Evolutionary conservation across 2,888 invertebrate species (phyloP).

Genomic region (Pachliopta kotzebuea): DNA sequence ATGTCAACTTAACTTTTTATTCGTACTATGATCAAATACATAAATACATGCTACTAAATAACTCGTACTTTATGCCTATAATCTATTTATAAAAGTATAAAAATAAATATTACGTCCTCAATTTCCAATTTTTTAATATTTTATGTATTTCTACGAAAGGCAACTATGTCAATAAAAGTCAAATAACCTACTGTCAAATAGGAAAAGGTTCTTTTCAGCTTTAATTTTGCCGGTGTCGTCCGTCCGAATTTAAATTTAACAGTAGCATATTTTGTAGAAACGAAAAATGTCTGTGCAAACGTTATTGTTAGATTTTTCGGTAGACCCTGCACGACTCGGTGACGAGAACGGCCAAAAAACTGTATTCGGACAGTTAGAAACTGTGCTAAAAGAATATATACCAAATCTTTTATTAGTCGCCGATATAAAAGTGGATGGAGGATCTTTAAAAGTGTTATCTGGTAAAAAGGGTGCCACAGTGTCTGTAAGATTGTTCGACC

Average conservation of each 20-base stretch:
- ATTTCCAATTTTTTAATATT: too few species aligned
- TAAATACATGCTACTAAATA: too few species aligned
- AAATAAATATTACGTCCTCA: too few species aligned
- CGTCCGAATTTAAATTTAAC: conserved; percentile 42
- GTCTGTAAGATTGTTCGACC: conserved; percentile 85
- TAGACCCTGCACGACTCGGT: conserved; percentile 84
- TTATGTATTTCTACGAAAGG: neutral
- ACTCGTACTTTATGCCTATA: too few species aligned
- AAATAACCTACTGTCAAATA: conserved; percentile 17
- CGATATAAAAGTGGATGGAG: conserved; percentile 85
- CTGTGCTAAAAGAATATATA: conserved; percentile 85
- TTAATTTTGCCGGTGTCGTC: conserved; percentile 50
- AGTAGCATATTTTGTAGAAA: conserved; percentile 35
- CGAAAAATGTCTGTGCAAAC: conserved; percentile 88
- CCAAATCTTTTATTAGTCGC: conserved; percentile 85
- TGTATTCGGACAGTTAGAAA: conserved; percentile 84
- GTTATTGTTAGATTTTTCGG: conserved; percentile 88
- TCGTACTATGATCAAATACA: too few species aligned
- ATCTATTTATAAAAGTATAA: too few species aligned
- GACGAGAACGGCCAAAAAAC: conserved; percentile 84
- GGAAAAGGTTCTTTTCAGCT: conserved; percentile 19
- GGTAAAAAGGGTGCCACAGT: conserved; percentile 86
- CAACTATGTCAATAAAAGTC: conserved; percentile 4
- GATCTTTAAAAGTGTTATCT: conserved; percentile 84
- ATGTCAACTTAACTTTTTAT: too few species aligned